These are phyloP conservation scores for Drosophila peninsularis DNA, from an alignment of 2,888 invertebrate species.

Conservation along the genomic window DNA sequence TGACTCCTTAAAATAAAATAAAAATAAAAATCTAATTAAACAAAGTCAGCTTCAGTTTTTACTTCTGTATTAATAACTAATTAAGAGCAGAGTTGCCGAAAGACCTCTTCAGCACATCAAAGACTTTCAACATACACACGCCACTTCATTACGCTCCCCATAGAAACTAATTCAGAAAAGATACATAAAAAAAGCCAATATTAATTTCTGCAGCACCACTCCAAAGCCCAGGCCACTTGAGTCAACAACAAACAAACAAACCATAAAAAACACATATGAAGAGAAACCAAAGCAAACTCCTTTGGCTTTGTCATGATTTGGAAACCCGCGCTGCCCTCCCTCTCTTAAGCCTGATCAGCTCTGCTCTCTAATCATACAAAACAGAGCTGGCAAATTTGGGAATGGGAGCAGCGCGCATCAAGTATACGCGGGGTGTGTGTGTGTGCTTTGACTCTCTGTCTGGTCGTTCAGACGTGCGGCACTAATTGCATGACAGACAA, in stretches of 20 bases:
- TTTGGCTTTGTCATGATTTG: constrained; percentile 20
- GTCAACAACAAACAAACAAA: background rate
- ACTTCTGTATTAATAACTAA: too few species aligned
- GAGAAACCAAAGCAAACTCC: background rate
- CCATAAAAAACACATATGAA: background rate
- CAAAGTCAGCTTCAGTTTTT: too few species aligned
- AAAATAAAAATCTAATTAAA: background rate
- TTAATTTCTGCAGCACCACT: background rate
- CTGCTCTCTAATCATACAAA: constrained; percentile 2
- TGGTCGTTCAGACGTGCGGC: constrained; percentile 51
- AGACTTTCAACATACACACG: background rate
- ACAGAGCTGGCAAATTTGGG: constrained; percentile 8
- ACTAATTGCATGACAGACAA: constrained; percentile 68
- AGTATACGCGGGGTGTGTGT: constrained; percentile 61
- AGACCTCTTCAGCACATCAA: background rate
- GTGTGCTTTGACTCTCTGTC: constrained; percentile 11
- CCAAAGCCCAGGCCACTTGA: constrained; percentile 10
- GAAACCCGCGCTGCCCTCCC: background rate
- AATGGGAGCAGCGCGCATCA: constrained; percentile 36
- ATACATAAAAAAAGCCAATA: background rate
- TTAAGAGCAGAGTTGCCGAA: too few species aligned
- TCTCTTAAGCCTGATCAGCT: constrained; percentile 16
- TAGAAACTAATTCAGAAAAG: background rate
- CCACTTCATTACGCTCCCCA: background rate
- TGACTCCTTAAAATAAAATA: too few species aligned